Evolutionary conservation across 1,140 invertebrate genomes (phyloP).

Genomic region (Hypsibius dujardini): DNA sequence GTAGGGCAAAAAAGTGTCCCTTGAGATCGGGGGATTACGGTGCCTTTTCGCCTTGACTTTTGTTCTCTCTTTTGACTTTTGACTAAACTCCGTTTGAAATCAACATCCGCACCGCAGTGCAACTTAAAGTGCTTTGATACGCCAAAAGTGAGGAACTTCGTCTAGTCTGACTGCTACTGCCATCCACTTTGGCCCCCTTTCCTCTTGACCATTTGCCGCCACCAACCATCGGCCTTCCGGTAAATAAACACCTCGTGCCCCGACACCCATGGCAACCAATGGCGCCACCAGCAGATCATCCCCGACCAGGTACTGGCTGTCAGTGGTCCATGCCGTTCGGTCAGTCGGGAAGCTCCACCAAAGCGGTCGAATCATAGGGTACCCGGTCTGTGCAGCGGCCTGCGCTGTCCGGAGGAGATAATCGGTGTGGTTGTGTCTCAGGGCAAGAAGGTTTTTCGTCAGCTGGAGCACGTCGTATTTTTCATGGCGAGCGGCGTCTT

Average conservation of each 20-base stretch:
- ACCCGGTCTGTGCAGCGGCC: background rate
- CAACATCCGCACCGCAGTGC: no score
- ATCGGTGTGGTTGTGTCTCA: background rate
- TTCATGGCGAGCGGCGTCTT: background rate
- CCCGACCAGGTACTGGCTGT: constrained; percentile 65
- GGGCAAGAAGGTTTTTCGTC: no score
- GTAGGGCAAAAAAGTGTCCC: no score
- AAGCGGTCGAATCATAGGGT: constrained; percentile 49
- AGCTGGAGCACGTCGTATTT: background rate
- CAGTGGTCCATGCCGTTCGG: constrained; percentile 51
- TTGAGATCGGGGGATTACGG: no score
- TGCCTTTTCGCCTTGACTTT: no score
- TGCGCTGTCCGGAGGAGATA: background rate
- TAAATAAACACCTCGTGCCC: constrained; percentile 52
- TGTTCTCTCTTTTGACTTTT: no score
- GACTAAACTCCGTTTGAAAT: no score
- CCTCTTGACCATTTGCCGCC: constrained; percentile 33
- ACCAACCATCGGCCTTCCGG: constrained; percentile 49
- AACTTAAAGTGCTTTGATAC: no score
- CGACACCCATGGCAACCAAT: constrained; percentile 47
- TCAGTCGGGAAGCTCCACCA: constrained; percentile 78
- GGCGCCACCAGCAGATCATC: constrained; percentile 68
- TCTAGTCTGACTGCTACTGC: no score
- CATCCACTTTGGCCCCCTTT: background rate
- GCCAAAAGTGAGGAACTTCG: no score